These are phyloP conservation scores for Aplidium turbinatum DNA, from an alignment of 23 tunicate genomes.

Conservation along the genomic window DNA sequence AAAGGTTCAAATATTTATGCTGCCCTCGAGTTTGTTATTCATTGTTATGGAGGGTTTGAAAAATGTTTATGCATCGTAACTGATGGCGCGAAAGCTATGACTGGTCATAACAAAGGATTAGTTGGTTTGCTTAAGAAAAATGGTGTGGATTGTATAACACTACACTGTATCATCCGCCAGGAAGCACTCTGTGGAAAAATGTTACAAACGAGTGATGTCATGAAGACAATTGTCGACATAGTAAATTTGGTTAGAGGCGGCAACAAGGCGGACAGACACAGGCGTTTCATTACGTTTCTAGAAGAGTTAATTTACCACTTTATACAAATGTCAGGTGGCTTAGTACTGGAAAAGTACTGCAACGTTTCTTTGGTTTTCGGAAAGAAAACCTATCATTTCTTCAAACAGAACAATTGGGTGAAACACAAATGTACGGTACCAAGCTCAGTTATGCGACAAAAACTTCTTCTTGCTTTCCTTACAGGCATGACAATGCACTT, in stretches of 20 bases:
- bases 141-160: slow-evolving; percentile 62
- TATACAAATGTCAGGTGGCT: slow-evolving; percentile 64
- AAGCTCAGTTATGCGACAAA: slow-evolving; percentile 43
- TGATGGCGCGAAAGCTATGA: slow-evolving; percentile 63
- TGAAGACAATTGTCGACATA: too few relatives aligned
- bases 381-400: slow-evolving; percentile 46
- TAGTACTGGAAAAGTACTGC: slow-evolving; percentile 57
- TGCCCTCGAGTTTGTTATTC: slow-evolving; percentile 39
- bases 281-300: slow-evolving; percentile 45
- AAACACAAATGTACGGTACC: slow-evolving; percentile 39
- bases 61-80: slow-evolving; percentile 57
- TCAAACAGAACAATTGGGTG: slow-evolving; percentile 39
- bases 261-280: slow-evolving; percentile 44
- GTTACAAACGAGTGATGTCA: slow-evolving; percentile 63
- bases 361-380: slow-evolving; percentile 56
- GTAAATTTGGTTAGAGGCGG: too few relatives aligned
- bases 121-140: slow-evolving; percentile 43
- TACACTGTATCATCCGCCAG: slow-evolving; percentile 68
- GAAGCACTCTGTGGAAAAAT: slow-evolving; percentile 71
- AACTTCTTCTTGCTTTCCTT: slow-evolving; percentile 55
- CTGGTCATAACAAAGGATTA: slow-evolving; percentile 35
- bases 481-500: slow-evolving; percentile 54
- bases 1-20: slow-evolving; percentile 55
- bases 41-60: slow-evolving; percentile 46
- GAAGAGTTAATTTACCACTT: slow-evolving; percentile 40